Conservation (phyloP, 2,888 invertebrate genomes). For the Drosophila dives region DNA sequence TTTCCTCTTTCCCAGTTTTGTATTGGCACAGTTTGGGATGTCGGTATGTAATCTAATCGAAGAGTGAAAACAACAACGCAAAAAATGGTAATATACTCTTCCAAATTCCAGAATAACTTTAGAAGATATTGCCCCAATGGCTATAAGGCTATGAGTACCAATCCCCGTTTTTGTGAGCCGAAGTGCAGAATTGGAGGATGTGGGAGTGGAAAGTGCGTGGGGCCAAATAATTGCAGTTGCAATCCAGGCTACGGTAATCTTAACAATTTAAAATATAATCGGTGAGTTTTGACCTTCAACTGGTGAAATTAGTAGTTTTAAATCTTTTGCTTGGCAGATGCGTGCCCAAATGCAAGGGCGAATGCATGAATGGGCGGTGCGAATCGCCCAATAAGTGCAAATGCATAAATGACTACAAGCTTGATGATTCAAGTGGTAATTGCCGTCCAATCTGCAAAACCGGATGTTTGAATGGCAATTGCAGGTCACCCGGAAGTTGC, state of each 20-base stretch:
- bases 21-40: constrained; percentile 21
- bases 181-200: constrained; percentile 65
- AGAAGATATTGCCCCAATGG: too few species aligned
- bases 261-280: constrained; percentile 29
- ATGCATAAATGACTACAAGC: constrained; percentile 58
- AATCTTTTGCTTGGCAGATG: constrained; percentile 59
- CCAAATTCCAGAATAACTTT: too few species aligned
- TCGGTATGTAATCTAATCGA: background rate
- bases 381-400: constrained; percentile 70
- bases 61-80: background rate
- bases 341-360: constrained; percentile 75
- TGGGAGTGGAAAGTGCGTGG: constrained; percentile 70
- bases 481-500: constrained; percentile 86
- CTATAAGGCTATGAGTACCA: background rate
- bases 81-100: background rate
- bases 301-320: background rate
- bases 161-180: constrained; percentile 20
- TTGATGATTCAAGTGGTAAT: constrained; percentile 43
- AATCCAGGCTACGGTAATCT: constrained; percentile 80
- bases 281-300: constrained; percentile 30
- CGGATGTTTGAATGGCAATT: constrained; percentile 81
- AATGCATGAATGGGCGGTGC: constrained; percentile 79
- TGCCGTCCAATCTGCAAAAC: constrained; percentile 77
- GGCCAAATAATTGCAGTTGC: constrained; percentile 84
- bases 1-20: constrained; percentile 30